Percentiles rank a stretch among this genome's conserved stretches.
Conservation (phyloP, 35 echinoderm and acorn worm genomes). For the Ptychodera flava region DNA sequence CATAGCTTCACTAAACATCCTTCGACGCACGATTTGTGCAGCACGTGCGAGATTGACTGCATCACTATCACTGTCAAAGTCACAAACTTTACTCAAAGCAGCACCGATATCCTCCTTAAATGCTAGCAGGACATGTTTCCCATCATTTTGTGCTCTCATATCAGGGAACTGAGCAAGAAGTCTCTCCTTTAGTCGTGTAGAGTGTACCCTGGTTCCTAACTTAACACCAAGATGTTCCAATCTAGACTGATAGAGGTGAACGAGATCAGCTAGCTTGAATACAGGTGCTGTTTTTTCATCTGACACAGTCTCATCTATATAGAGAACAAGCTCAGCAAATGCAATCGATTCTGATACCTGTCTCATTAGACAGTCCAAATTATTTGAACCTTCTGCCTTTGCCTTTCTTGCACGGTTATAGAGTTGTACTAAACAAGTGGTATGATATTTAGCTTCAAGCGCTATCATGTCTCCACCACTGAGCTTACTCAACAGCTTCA, state of each 20-base stretch:
- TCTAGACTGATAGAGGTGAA: slow-evolving; percentile 19
- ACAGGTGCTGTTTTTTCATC: slow-evolving; percentile 19
- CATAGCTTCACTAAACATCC: slow-evolving; percentile 3
- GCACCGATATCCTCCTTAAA: slow-evolving; percentile 28
- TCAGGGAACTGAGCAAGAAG: slow-evolving; percentile 38
- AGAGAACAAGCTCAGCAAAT: slow-evolving; percentile 42
- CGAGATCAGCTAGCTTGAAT: no score
- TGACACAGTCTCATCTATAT: slow-evolving; percentile 32
- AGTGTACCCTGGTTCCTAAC: not conserved
- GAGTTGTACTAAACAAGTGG: not conserved
- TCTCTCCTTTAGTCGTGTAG: no score
- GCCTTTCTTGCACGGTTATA: slow-evolving; percentile 18
- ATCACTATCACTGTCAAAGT: slow-evolving; percentile 15
- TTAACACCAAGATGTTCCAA: slow-evolving; percentile 32
- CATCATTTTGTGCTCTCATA: slow-evolving; percentile 27
- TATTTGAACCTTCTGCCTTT: not conserved
- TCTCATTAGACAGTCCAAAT: not conserved
- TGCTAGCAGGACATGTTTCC: slow-evolving; percentile 24
- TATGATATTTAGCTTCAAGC: slow-evolving; percentile 19
- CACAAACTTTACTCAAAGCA: slow-evolving; percentile 17
- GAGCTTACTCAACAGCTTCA: slow-evolving; percentile 7
- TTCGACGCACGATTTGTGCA: slow-evolving; percentile 8
- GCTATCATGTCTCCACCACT: slow-evolving; percentile 30
- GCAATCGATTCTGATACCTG: slow-evolving; percentile 29
- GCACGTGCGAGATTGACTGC: no score